Conservation (phyloP, 2,113 vertebrate species). For the Solenodon paradoxus region DNA sequence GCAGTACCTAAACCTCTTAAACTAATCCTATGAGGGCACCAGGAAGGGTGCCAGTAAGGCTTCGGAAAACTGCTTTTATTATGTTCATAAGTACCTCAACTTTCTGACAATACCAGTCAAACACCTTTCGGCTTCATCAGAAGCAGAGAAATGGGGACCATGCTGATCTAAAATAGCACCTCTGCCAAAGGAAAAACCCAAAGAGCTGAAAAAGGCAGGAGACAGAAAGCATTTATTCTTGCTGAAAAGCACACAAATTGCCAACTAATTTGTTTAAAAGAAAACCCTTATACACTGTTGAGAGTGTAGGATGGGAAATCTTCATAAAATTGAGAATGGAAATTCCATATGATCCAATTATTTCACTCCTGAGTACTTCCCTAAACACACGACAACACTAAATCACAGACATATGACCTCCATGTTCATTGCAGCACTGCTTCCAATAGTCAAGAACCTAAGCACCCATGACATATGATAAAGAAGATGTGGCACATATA, state of each 20-base stretch:
- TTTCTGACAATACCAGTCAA: not conserved
- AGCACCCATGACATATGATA: no score
- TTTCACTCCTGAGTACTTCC: no score
- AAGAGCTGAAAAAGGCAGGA: not conserved
- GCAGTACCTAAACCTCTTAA: not conserved
- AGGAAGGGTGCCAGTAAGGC: not conserved
- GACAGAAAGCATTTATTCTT: not conserved
- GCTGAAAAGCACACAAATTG: not conserved
- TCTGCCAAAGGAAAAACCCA: not conserved
- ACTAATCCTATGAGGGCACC: not conserved
- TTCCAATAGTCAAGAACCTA: no score
- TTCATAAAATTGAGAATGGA: no score
- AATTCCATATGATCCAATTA: no score
- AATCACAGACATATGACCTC: no score
- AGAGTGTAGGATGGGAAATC: no score
- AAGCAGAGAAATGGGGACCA: not conserved
- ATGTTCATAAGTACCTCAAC: not conserved
- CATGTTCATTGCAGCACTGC: no score
- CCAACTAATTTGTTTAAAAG: not conserved
- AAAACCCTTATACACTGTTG: no score
- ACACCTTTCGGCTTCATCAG: not conserved
- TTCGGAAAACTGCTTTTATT: not conserved
- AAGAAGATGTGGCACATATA: no score
- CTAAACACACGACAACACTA: no score
- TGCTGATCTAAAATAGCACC: not conserved